Conservation (phyloP, 2,797 vertebrate species). For the Mus spretus region DNA sequence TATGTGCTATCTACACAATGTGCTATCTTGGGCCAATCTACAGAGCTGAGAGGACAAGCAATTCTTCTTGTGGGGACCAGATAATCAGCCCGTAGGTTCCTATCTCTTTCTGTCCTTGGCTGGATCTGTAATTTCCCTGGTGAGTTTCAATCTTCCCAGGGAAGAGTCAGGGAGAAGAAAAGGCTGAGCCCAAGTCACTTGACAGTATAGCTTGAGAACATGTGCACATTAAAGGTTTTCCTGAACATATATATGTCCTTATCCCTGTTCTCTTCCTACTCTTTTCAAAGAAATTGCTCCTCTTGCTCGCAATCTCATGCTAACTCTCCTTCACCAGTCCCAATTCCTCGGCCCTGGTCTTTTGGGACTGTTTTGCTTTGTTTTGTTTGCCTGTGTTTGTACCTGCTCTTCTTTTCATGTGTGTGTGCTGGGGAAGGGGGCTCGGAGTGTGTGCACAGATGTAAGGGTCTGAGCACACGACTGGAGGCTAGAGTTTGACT, state of each 20-base stretch:
- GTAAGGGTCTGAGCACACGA: too few species aligned
- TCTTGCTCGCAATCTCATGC: not conserved
- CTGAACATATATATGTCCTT: not conserved
- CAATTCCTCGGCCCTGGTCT: not conserved
- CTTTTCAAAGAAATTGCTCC: not conserved
- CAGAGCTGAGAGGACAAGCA: slow-evolving; percentile 61
- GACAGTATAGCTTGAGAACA: not conserved
- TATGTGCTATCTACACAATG: not conserved
- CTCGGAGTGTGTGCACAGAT: not conserved
- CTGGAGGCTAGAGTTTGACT: not conserved
- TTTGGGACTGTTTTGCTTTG: too few species aligned
- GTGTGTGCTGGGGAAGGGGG: not conserved
- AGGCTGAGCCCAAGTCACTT: not conserved
- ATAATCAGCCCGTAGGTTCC: not conserved
- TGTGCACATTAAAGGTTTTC: not conserved
- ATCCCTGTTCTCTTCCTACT: not conserved
- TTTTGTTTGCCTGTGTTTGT: not conserved
- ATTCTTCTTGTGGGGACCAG: slow-evolving; percentile 14
- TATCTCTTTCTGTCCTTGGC: not conserved
- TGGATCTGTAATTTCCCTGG: not conserved
- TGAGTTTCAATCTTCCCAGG: not conserved
- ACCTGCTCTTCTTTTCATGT: not conserved
- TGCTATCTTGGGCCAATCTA: slow-evolving; percentile 37
- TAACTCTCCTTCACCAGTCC: not conserved
- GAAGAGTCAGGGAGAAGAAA: not conserved